Conservation (phyloP, 64 coral and sea anemone genomes). For the Astreopora myriophthalma region DNA sequence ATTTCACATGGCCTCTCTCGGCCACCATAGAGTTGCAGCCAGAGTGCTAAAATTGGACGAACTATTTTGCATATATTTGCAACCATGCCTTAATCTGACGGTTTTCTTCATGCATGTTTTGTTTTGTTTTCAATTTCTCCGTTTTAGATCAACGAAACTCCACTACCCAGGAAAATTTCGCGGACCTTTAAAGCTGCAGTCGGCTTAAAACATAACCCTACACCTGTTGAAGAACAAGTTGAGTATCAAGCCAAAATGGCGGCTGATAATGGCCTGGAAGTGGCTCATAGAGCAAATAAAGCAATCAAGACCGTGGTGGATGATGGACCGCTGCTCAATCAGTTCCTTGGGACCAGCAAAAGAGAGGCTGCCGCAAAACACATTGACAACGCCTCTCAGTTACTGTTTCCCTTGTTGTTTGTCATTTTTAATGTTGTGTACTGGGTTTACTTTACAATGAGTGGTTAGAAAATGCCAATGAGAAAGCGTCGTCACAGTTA, state of each 20-base stretch:
- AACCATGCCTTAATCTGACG: too few relatives aligned
- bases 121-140: too few relatives aligned
- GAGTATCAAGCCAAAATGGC: neutral
- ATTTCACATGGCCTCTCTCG: too few relatives aligned
- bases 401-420: constrained; percentile 8
- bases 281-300: neutral
- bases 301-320: neutral
- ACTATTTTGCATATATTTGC: too few relatives aligned
- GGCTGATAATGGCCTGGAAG: neutral
- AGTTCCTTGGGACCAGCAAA: constrained; percentile 5
- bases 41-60: too few relatives aligned
- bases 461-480: too few relatives aligned
- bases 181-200: neutral
- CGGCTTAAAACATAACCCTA: neutral
- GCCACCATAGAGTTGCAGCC: too few relatives aligned
- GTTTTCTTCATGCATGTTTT: too few relatives aligned
- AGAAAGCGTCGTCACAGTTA: too few relatives aligned
- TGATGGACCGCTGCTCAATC: neutral
- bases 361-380: neutral
- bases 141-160: neutral
- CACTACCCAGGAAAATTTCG: neutral
- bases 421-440: constrained; percentile 10
- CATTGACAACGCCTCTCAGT: neutral
- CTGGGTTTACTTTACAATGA: neutral
- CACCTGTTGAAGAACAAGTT: neutral